Conservation (phyloP, 1,140 invertebrate species). For the Zaprionus ghesquierei region DNA sequence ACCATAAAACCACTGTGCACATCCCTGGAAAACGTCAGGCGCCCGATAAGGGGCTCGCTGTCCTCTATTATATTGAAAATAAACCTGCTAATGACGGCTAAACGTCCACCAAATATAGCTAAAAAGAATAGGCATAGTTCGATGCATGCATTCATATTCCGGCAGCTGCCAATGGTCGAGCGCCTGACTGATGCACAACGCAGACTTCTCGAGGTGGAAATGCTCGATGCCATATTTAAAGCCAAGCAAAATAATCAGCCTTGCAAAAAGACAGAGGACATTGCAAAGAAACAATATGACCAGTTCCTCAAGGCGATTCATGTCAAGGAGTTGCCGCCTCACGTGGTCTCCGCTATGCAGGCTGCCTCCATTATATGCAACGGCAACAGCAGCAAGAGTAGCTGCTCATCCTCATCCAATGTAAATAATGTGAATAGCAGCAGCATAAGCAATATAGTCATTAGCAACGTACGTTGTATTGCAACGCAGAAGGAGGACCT, state of each 20-base stretch:
- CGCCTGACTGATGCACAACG: conserved; percentile 21
- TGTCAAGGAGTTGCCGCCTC: background rate
- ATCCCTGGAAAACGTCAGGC: conserved; percentile 11
- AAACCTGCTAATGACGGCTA: conserved; percentile 11
- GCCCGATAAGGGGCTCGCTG: conserved; percentile 29
- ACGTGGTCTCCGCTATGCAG: too few species aligned
- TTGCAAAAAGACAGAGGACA: background rate
- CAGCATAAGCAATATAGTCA: background rate
- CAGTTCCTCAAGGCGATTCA: conserved; percentile 46
- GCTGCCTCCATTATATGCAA: background rate
- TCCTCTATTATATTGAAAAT: conserved; percentile 35
- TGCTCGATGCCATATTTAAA: conserved; percentile 37
- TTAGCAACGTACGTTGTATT: conserved; percentile 17
- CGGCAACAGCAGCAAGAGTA: background rate
- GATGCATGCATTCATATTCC: conserved; percentile 27
- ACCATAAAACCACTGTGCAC: conserved; percentile 29
- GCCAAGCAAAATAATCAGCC: conserved; percentile 10
- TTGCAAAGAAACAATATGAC: conserved; percentile 38
- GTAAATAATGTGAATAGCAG: background rate
- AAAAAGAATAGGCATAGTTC: background rate
- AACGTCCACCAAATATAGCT: background rate
- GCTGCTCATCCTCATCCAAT: background rate
- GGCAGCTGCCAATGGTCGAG: conserved; percentile 40
- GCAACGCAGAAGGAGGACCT: background rate
- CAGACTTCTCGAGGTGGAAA: conserved; percentile 47